Evolutionary conservation across 2,888 invertebrate species (phyloP), one percentile per base, ranked within the genome.

Genomic region (Ptychoptera contaminata): DNA sequence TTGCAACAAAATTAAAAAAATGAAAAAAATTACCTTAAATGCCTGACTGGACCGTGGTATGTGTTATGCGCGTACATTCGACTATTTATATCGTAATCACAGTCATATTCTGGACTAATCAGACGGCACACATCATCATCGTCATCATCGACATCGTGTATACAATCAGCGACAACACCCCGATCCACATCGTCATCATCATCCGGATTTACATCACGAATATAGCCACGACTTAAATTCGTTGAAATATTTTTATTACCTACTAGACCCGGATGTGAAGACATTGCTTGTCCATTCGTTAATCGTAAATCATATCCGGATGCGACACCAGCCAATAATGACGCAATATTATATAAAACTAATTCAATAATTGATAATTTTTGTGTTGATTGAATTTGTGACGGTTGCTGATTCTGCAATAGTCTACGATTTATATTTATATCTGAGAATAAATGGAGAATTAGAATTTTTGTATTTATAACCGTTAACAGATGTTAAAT

Each of bases 221-320:
- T 16, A 4, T 2, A 16, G n/a, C 12, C 16, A 35, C 35, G 23
- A 23, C 7, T 23, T 5, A 23, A 5, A 23, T 23, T 23, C 23
- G 23, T 7, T 23, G 7, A 5, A 23, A 23, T 5, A 5, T 23
- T 42, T 12, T 37, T 36, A 41, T 37, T 47, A 38, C 39, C 39
- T 47, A 77, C 76, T 47, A 87, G 63, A 47, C 78, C 75, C 8
- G 87, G 87, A 67, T 87, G 87, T 50, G 3, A n/a, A n/a, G n/a
- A 7, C 23, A 87, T 69, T 1, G 85, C 82, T 52, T 84, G 82
- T 43, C 86, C 77, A 59, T 90, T 90, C 38, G 88, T 86, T 63
- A 87, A 74, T 57, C 91, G 75, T 43, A 94, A 82, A 71, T 94
- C 93, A 60, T 87, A 92, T 1, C 93, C 94, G 35, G 87, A 83